phyloP scores from a whole-genome alignment of 2,888 invertebrate species.

The Plebejus melissa region DNA sequence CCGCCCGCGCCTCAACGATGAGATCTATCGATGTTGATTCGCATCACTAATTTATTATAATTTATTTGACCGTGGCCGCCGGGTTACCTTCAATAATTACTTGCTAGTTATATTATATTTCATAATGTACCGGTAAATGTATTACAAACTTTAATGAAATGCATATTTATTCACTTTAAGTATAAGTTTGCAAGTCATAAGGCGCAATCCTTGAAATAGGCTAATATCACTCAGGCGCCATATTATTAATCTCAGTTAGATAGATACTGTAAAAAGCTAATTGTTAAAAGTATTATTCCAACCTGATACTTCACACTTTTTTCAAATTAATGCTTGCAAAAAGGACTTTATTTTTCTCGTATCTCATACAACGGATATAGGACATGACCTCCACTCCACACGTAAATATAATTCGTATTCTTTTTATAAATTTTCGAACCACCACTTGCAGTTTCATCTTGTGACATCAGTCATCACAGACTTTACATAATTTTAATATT shows the following conservation, averaged over 20 bases:
- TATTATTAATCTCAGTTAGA: no score
- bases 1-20: not conserved
- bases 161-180: not conserved
- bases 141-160: not conserved
- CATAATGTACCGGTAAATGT: constrained; percentile 2
- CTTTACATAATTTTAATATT: not conserved
- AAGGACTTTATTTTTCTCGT: no score
- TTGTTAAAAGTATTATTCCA: no score
- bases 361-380: no score
- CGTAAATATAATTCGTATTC: no score
- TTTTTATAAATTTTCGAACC: no score
- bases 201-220: not conserved
- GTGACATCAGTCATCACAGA: not conserved
- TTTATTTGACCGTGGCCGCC: constrained; percentile 22
- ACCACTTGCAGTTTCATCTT: not conserved
- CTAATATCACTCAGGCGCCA: no score
- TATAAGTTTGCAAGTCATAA: not conserved
- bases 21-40: constrained; percentile 5
- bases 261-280: no score
- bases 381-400: no score
- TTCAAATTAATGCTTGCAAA: no score
- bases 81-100: constrained; percentile 23
- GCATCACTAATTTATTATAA: constrained; percentile 19
- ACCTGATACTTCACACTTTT: no score
- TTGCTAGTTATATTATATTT: constrained; percentile 9